Evolutionary conservation across 2,113 vertebrate genomes (phyloP).

Genomic region (Marcusenius ussheri): DNA sequence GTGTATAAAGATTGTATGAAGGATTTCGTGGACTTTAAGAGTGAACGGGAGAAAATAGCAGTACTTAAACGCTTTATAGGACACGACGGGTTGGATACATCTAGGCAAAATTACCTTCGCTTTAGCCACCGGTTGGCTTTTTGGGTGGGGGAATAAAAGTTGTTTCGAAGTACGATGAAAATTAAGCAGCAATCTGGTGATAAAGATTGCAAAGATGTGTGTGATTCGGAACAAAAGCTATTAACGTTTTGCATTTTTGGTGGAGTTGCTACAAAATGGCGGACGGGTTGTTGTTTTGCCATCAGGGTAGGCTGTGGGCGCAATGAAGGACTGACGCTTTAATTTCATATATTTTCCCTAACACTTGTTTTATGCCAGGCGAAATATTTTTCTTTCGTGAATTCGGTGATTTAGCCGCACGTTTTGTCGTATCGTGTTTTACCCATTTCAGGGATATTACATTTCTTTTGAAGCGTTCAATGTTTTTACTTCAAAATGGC

Average conservation of each 20-base stretch:
- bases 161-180: slow-evolving; percentile 11
- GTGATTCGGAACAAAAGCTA: slow-evolving; percentile 18
- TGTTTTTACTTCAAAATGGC: slow-evolving; percentile 18
- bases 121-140: neutral
- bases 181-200: slow-evolving; percentile 57
- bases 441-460: neutral
- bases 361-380: neutral
- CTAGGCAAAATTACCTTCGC: neutral
- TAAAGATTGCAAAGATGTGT: slow-evolving; percentile 60
- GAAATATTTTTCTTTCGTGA: neutral
- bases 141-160: slow-evolving; percentile 27
- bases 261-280: slow-evolving; percentile 49
- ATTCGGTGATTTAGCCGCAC: neutral
- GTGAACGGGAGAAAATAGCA: neutral
- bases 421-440: neutral
- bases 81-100: neutral
- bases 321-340: slow-evolving; percentile 26
- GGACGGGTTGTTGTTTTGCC: slow-evolving; percentile 47
- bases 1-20: slow-evolving; percentile 68
- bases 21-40: slow-evolving; percentile 40
- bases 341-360: neutral
- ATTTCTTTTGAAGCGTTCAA: slow-evolving; percentile 18
- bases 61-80: neutral
- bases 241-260: slow-evolving; percentile 27
- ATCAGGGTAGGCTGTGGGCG: slow-evolving; percentile 31